Percentiles rank a stretch among this genome's conserved stretches.
These are phyloP conservation scores for Henricia sp. DNA, from an alignment of 53 echinoderm and acorn worm species.

Conservation along the genomic window DNA sequence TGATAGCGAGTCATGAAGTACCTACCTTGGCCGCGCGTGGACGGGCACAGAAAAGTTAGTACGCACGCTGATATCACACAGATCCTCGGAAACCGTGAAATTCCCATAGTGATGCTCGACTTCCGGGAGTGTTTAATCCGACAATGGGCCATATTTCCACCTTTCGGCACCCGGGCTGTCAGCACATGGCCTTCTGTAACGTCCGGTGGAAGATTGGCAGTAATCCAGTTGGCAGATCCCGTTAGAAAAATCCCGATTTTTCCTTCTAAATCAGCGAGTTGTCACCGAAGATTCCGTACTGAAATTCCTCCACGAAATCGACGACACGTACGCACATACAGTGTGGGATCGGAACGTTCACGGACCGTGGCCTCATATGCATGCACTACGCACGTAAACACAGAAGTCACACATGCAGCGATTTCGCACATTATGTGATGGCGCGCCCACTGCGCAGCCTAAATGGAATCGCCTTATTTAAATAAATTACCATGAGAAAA, in stretches of 20 bases:
- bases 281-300: not conserved
- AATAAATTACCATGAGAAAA: conserved; percentile 57
- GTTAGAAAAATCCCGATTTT: conserved; percentile 27
- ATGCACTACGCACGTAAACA: conserved; percentile 15
- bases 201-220: not conserved
- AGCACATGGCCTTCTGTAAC: conserved; percentile 37
- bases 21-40: conserved; percentile 51
- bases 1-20: no score
- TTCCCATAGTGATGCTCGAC: conserved; percentile 36
- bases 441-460: conserved; percentile 23
- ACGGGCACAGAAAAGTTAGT: conserved; percentile 28
- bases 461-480: conserved; percentile 43
- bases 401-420: conserved; percentile 45
- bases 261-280: no score
- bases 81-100: conserved; percentile 24
- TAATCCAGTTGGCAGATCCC: conserved; percentile 53
- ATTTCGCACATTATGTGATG: not conserved
- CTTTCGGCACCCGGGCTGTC: conserved; percentile 38
- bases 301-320: not conserved
- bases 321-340: not conserved
- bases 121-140: conserved; percentile 44
- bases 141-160: conserved; percentile 57
- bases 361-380: not conserved
- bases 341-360: not conserved
- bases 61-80: conserved; percentile 45